Evolutionary conservation across 2,113 vertebrate species (phyloP), one percentile per base, ranked within the genome.

Genomic region (Steatornis caripensis): DNA sequence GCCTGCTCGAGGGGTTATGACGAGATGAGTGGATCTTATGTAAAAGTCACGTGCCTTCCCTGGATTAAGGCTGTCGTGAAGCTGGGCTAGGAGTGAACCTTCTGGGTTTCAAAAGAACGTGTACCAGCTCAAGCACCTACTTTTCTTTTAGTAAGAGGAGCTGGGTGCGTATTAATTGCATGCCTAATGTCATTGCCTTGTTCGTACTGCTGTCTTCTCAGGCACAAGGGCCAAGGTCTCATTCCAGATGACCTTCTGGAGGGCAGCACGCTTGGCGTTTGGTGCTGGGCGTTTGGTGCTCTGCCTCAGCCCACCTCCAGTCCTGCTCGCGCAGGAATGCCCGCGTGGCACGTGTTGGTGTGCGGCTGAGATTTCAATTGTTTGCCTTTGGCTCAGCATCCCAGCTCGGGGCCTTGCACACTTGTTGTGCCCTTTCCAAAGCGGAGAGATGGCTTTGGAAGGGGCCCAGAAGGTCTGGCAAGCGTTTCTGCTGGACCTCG

Each of bases 371-470:
- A 13, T 12, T n/a, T 26, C 58, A 34, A 58, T 27, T 23, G 66
- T 71, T 58, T 26, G 74, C 58, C 49, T 23, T 86, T 86, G 90
- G 90, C 90, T 86, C 76, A 10, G 41, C 54, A 11, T 76, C 72
- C 75, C 81, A 20, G 70, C 92, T 91, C 29, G 0, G 71, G 75
- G 81, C 65, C 79, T 78, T 46, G 30, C 80, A 78, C 2, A 6
- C 81, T 87, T 51, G 12, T 79, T 93, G 88, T 93, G 94, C 85
- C 85, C 71, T 93, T 92, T 96, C 86, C 92, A 92, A 65, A 95
- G 62, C 45, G 62, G 46, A 90, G 76, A 62, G 68, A 43, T 96
- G 94, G 86, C 92, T 96, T 90, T 96, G 96, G 96, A 96, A 89
- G 55, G 58, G 26, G 26, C 93, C 89, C 95, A 93, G 93, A 83